phyloP scores from a whole-genome alignment of 2,113 vertebrate species.

The Pungitius pungitius region DNA sequence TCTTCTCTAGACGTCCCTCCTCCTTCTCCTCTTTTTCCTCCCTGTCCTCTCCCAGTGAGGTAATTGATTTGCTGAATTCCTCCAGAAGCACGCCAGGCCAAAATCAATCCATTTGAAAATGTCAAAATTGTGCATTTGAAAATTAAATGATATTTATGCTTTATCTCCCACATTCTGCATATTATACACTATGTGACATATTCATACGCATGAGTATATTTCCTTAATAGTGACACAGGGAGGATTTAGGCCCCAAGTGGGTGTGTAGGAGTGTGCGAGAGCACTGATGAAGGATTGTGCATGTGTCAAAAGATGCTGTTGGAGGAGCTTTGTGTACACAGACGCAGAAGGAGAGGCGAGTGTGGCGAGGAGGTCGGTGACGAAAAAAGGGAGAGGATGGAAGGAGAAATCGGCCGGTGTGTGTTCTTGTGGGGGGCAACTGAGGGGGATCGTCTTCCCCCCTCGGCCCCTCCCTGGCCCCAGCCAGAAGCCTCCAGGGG shows the following conservation, averaged over 20 bases:
- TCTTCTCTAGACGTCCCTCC: slow-evolving; percentile 1
- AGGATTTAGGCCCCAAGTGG: slow-evolving; percentile 86
- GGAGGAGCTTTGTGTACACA: slow-evolving; percentile 87
- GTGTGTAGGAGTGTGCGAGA: slow-evolving; percentile 54
- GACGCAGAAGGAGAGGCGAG: slow-evolving; percentile 78
- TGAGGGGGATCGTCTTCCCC: slow-evolving; percentile 78
- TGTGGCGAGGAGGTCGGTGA: slow-evolving; percentile 37
- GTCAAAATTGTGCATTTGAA: slow-evolving; percentile 5
- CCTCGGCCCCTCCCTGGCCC: slow-evolving; percentile 77
- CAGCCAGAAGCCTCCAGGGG: slow-evolving; percentile 83
- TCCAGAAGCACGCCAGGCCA: slow-evolving; percentile 30
- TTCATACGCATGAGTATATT: slow-evolving; percentile 8
- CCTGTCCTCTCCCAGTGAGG: slow-evolving; percentile 18
- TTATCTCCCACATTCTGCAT: slow-evolving; percentile 6
- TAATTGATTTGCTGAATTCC: slow-evolving; percentile 35
- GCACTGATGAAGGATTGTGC: slow-evolving; percentile 34
- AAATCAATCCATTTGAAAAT: slow-evolving; percentile 29
- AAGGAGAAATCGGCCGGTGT: slow-evolving; percentile 45
- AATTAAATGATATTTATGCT: slow-evolving; percentile 22
- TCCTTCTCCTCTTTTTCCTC: not conserved
- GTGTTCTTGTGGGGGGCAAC: slow-evolving; percentile 78
- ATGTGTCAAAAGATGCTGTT: slow-evolving; percentile 76
- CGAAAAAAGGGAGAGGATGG: slow-evolving; percentile 28
- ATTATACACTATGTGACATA: not conserved
- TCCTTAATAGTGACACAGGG: slow-evolving; percentile 86